Conservation (phyloP, 2,113 vertebrate species). For the Sinocyclocheilus rhinocerous region DNA sequence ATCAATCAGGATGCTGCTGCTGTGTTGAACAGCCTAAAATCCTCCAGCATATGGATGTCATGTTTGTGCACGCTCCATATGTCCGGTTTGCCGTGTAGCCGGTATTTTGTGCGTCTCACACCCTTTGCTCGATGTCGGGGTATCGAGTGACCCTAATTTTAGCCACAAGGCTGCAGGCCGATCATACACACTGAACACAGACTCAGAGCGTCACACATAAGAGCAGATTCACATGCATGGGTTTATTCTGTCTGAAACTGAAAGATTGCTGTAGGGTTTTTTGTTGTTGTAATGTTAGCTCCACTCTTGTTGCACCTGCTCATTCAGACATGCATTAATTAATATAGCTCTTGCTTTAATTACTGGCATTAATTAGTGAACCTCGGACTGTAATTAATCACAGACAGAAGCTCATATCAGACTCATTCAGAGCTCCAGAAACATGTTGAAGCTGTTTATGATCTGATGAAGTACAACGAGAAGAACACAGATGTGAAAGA, state of each 20-base stretch:
- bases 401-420: background rate
- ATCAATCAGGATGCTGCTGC: background rate
- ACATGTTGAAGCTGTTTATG: background rate
- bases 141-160: constrained; percentile 14
- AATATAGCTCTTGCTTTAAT: background rate
- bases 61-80: background rate
- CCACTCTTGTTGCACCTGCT: background rate
- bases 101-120: background rate
- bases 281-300: background rate
- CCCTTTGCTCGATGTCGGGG: background rate
- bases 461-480: background rate
- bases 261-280: background rate
- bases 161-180: background rate
- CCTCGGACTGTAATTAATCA: background rate
- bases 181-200: background rate
- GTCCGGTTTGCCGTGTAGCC: background rate
- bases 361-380: background rate
- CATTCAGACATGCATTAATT: constrained; percentile 7
- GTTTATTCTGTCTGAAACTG: background rate
- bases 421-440: background rate
- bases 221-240: background rate
- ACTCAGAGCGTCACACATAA: constrained; percentile 2
- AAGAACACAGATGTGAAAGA: background rate
- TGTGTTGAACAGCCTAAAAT: too few species aligned
- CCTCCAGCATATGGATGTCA: background rate